These are phyloP conservation scores for Colius striatus DNA, from an alignment of 2,113 vertebrate genomes.

Conservation along the genomic window DNA sequence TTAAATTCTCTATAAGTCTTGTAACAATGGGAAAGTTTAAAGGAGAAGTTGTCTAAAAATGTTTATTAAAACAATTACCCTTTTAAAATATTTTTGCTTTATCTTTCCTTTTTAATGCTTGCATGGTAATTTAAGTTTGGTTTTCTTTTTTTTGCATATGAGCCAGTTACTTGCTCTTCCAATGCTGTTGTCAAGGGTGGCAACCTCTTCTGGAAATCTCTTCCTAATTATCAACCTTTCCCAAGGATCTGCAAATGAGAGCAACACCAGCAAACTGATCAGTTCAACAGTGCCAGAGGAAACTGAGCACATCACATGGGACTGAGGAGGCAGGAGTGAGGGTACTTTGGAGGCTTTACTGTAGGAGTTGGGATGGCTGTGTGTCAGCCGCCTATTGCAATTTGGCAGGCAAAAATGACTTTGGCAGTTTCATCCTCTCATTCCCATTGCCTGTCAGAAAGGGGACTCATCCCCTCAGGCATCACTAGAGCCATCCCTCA, in stretches of 20 bases:
- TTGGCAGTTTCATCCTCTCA: background rate
- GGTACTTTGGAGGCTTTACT: background rate
- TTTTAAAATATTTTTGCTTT: background rate
- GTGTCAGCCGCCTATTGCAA: background rate
- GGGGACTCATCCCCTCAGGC: background rate
- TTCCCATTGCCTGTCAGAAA: background rate
- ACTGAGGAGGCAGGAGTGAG: background rate
- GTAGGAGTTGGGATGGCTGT: accelerated
- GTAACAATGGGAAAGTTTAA: background rate
- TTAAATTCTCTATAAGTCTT: background rate
- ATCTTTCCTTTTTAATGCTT: background rate
- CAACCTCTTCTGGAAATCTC: background rate
- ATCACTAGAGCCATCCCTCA: background rate
- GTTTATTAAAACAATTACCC: background rate
- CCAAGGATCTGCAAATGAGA: background rate
- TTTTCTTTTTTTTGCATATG: accelerated
- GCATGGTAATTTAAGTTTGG: background rate
- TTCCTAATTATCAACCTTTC: background rate
- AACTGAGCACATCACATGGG: accelerated
- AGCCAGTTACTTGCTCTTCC: background rate
- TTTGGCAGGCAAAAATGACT: constrained; percentile 21
- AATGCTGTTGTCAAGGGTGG: background rate
- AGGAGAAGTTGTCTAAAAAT: background rate
- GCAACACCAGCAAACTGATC: background rate
- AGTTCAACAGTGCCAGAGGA: background rate